Conservation (phyloP, 2,888 invertebrate genomes). For the Apotomis betuletana region DNA sequence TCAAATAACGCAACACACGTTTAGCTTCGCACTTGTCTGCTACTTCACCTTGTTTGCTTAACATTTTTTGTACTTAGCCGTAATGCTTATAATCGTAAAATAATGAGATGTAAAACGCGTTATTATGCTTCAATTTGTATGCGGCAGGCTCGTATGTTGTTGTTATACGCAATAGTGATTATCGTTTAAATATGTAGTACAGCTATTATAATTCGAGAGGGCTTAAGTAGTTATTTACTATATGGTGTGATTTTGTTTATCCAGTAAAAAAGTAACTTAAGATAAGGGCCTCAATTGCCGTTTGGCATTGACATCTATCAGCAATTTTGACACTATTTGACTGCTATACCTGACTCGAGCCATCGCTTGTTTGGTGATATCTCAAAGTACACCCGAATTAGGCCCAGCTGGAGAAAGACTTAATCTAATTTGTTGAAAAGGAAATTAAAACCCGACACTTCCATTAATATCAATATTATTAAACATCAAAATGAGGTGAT, state of each 20-base stretch:
- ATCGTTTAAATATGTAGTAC: neutral
- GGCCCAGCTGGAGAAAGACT: too few relatives aligned
- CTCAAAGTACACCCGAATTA: too few relatives aligned
- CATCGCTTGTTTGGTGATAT: too few relatives aligned
- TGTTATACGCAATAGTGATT: slow-evolving; percentile 9
- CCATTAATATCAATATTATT: slow-evolving; percentile 19
- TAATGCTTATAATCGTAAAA: slow-evolving; percentile 24
- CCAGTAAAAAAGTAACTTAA: too few relatives aligned
- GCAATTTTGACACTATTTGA: too few relatives aligned
- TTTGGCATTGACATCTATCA: too few relatives aligned
- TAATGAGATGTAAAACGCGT: slow-evolving; percentile 17
- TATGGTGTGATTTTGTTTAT: too few relatives aligned
- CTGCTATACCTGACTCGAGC: too few relatives aligned
- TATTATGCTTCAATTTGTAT: slow-evolving; percentile 14
- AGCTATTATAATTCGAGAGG: neutral
- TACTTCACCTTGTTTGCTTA: slow-evolving; percentile 15
- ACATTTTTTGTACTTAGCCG: slow-evolving; percentile 3
- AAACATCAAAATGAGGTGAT: slow-evolving; percentile 15
- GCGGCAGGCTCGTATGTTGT: neutral
- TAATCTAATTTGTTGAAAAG: neutral
- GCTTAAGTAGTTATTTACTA: too few relatives aligned
- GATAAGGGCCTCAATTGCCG: too few relatives aligned
- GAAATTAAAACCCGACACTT: neutral
- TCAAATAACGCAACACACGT: neutral
- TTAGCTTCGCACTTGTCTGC: neutral